phyloP scores from a whole-genome alignment of 2,888 invertebrate genomes.

The Temnothorax unifasciatus region DNA sequence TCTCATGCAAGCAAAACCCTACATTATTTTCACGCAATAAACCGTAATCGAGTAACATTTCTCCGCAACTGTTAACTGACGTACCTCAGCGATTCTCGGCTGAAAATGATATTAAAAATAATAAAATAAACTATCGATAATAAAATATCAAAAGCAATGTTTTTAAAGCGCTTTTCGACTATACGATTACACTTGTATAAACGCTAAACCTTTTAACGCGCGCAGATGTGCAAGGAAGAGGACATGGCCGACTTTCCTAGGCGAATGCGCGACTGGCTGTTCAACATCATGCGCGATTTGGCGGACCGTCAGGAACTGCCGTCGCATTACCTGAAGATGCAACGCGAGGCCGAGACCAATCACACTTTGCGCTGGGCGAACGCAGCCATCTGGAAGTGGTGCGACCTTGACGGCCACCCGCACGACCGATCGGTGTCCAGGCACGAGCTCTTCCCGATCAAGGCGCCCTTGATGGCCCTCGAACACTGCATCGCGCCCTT shows the following conservation, averaged over 20 bases:
- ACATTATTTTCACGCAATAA: neutral
- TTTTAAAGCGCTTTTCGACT: neutral
- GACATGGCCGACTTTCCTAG: conserved; percentile 98
- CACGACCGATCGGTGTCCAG: conserved; percentile 95
- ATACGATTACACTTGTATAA: neutral
- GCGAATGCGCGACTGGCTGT: conserved; percentile 99
- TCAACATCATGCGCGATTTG: conserved; percentile 98
- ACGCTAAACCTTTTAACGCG: conserved; percentile 4
- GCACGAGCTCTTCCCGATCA: conserved; percentile 98
- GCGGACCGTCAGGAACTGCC: conserved; percentile 95
- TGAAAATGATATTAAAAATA: neutral
- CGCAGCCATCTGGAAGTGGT: conserved; percentile 99
- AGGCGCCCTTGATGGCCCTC: conserved; percentile 97
- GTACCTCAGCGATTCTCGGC: neutral
- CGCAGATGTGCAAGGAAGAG: conserved; percentile 92
- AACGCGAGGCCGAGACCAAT: conserved; percentile 95
- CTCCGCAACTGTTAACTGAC: neutral
- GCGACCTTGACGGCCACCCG: conserved; percentile 97
- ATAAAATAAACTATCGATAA: neutral
- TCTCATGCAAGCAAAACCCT: neutral
- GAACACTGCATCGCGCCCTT: conserved; percentile 99
- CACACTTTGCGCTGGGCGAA: conserved; percentile 94
- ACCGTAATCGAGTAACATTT: neutral
- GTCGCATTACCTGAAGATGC: conserved; percentile 94
- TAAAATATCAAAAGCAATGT: neutral